Evolutionary conservation across 2,888 invertebrate genomes (phyloP), one percentile per base, ranked within the genome.

Genomic region (Pollenia amentaria): DNA sequence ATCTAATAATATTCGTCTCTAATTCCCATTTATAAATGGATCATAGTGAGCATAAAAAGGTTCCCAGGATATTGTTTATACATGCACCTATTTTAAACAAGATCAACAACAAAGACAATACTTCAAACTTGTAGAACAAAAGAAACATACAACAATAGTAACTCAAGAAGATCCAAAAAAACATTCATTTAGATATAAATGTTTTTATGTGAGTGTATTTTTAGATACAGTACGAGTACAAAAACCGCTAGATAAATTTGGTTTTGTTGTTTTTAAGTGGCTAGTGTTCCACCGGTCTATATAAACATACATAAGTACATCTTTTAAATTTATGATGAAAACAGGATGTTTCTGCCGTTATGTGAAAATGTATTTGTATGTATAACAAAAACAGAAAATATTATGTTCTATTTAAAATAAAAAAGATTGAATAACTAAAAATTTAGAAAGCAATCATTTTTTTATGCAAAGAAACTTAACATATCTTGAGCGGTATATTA

Each of bases 261-360:
- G 18, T 40, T 73, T 73, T 78, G 67, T 84, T 78, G 73, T 53
- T n/a, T 65, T 57, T 67, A 72, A 84, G 77, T 84, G 77, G 78
- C 72, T 44, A 73, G 44, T 73, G n/a, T 29, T 57, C 53, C 9
- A 60, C 64, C 69, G 62, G 75, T 75, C 29, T 29, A 29, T 29
- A 29, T 3, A 29, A 6, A 38, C 18, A 76, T 64, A 38, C 18
- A 76, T 64, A 21, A 38, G 70, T 67, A 64, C n/a, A 60, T 67
- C 77, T n/a, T 46, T 78, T 46, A 46, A 70, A 42, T 18, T 14
- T 46, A 76, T 60, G 16, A 64, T 51, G 12, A 78, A 51, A 60
- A 11, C 79, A 84, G 84, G 78, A 84, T 84, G 62, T 79, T 12
- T 14, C 73, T 73, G 44, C 79, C 78, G 78, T 73, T 84, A 69